phyloP scores from a whole-genome alignment of 2,797 vertebrate species.

The Botia almorhae region DNA sequence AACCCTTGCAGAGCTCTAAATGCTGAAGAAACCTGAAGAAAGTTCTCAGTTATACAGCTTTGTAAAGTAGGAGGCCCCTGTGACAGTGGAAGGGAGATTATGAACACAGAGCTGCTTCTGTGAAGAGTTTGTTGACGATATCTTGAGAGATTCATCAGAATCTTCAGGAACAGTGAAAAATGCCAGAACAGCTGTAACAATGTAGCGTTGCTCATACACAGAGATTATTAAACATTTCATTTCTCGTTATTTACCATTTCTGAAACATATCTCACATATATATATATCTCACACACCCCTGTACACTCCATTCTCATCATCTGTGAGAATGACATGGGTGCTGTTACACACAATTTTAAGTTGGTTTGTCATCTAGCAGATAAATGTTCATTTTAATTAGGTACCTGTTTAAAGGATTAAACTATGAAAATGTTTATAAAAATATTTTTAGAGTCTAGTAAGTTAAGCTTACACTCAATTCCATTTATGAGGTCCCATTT shows the following conservation, averaged over 20 bases:
- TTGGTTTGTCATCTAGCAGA: constrained; percentile 16
- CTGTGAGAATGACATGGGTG: neutral
- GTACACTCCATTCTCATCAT: neutral
- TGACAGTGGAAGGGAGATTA: neutral
- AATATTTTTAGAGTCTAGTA: constrained; percentile 23
- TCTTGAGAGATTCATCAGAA: constrained; percentile 23
- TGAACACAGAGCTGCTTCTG: neutral
- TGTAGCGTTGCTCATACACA: neutral
- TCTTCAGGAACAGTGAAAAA: constrained; percentile 16
- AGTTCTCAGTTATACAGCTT: neutral
- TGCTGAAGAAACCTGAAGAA: constrained; percentile 19
- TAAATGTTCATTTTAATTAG: constrained; percentile 45
- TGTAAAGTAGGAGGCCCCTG: neutral
- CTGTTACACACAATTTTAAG: constrained; percentile 15
- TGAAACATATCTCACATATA: neutral
- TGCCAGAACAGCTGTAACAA: neutral
- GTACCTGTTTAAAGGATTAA: constrained; percentile 32
- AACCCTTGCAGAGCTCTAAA: constrained; percentile 17
- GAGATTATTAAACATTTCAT: constrained; percentile 8
- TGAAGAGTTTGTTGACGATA: neutral
- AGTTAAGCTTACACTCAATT: constrained; percentile 22
- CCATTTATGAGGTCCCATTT: neutral
- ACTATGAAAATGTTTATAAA: neutral
- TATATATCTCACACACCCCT: constrained; percentile 19
- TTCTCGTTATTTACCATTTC: no score